Evolutionary conservation across 1,140 invertebrate species (phyloP).

Genomic region (Pogonomyrmex barbatus): DNA sequence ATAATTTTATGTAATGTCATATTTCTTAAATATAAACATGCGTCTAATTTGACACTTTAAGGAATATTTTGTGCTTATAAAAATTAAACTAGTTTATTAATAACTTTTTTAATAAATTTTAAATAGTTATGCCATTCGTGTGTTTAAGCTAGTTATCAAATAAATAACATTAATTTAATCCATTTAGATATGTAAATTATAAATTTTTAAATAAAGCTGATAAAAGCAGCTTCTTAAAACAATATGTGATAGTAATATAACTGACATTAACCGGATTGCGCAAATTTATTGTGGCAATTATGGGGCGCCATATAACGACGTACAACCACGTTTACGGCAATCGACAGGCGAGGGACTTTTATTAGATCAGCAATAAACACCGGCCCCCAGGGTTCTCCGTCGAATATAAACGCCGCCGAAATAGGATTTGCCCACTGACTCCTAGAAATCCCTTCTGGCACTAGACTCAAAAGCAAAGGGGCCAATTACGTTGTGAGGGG

Average conservation of each 20-base stretch:
- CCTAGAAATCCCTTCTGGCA: slow-evolving; percentile 84
- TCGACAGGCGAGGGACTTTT: slow-evolving; percentile 81
- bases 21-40: background rate
- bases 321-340: slow-evolving; percentile 75
- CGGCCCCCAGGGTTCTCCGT: slow-evolving; percentile 70
- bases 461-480: slow-evolving; percentile 80
- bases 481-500: slow-evolving; percentile 81
- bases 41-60: background rate
- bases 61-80: background rate
- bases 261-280: slow-evolving; percentile 22
- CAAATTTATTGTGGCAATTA: slow-evolving; percentile 55
- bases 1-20: background rate
- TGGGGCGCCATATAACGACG: slow-evolving; percentile 55
- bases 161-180: background rate
- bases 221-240: slow-evolving; percentile 33
- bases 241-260: slow-evolving; percentile 32
- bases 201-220: slow-evolving; percentile 7
- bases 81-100: too few relatives aligned
- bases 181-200: slow-evolving; percentile 5
- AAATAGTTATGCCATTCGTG: too few relatives aligned
- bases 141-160: background rate
- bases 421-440: slow-evolving; percentile 80
- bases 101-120: too few relatives aligned
- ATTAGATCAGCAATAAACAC: slow-evolving; percentile 82
- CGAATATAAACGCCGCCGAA: slow-evolving; percentile 79